A percentile compares a stretch with the other conserved stretches of the same genome.
These are phyloP conservation scores for Polypterus bichir DNA, from an alignment of 2,113 vertebrate genomes.

Conservation along the genomic window DNA sequence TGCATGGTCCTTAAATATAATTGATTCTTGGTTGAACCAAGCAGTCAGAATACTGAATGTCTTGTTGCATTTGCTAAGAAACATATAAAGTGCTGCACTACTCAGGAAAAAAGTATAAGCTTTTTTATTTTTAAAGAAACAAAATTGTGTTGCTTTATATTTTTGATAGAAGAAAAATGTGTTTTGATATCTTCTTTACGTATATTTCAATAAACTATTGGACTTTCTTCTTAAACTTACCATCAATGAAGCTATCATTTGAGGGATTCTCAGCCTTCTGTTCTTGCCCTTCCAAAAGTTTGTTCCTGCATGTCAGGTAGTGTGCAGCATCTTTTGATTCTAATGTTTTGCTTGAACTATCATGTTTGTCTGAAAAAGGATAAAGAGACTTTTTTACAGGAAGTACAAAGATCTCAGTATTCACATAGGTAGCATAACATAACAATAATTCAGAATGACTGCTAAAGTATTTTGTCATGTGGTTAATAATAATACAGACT, in stretches of 20 bases:
- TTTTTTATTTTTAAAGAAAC: too few relatives aligned
- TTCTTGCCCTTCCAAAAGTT: slow-evolving; percentile 42
- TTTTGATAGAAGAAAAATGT: slow-evolving; percentile 6
- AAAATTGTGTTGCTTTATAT: not conserved
- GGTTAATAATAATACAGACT: too few relatives aligned
- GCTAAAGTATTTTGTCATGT: too few relatives aligned
- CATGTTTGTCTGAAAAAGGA: slow-evolving; percentile 57
- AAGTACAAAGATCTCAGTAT: too few relatives aligned
- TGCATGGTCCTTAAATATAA: too few relatives aligned
- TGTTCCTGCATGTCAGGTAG: slow-evolving; percentile 36
- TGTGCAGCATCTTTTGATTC: slow-evolving; percentile 36
- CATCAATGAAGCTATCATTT: slow-evolving; percentile 65
- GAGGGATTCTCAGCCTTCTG: slow-evolving; percentile 41
- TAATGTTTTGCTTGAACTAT: slow-evolving; percentile 35
- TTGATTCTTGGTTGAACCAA: too few relatives aligned
- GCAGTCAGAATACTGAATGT: too few relatives aligned
- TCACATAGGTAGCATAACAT: too few relatives aligned
- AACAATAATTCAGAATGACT: too few relatives aligned
- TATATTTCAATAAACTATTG: slow-evolving; percentile 13
- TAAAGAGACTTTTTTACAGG: slow-evolving; percentile 5
- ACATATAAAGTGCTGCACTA: too few relatives aligned
- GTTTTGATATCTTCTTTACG: not conserved
- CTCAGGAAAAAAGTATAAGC: too few relatives aligned
- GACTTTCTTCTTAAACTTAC: slow-evolving; percentile 58
- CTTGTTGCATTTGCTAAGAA: too few relatives aligned